Evolutionary conservation across 2,113 vertebrate species (phyloP), one percentile per base, ranked within the genome.

Genomic region (Nibea coibor): DNA sequence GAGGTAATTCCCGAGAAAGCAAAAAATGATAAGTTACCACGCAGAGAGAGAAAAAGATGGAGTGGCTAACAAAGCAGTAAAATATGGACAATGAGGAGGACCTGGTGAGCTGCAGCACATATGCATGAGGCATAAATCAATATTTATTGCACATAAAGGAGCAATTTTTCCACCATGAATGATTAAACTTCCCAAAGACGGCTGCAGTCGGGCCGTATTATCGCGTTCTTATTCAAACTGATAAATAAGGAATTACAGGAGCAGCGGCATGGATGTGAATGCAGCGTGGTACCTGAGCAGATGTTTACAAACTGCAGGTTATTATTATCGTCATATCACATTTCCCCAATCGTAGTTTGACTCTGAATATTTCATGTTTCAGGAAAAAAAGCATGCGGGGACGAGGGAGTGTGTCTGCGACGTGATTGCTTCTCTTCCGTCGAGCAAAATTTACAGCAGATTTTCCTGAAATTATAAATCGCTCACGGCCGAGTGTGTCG

Each of bases 121-220:
- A 92, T 94, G 91, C 87, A 92, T 90, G 89, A 93, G 85, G 51
- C 62, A 78, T 88, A 78, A 94, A 94, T 95, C 93, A 94, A 95
- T 94, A 94, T 95, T 94, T 93, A 94, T 94, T 90, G 91, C 91
- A 89, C 92, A 94, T 93, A 94, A 94, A 93, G 92, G 91, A 93
- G 86, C 92, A 93, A 92, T 94, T 94, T 94, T 93, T 82, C 83
- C 81, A 80, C 90, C 91, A 92, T 93, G 88, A 95, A 94, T 93
- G 91, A 93, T 93, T 93, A 85, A 94, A 92, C 88, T 73, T 91
- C 74, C 68, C 74, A 80, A 90, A 85, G 89, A 91, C 66, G 77
- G 84, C 87, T 58, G 88, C 90, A 70, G 87, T 78, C 78, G 43
- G 71, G 72, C 75, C 42, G 35, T 56, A 89, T 89, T 82, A 90